Conservation (phyloP, 2,113 vertebrate genomes). For the Ahaetulla prasina region DNA sequence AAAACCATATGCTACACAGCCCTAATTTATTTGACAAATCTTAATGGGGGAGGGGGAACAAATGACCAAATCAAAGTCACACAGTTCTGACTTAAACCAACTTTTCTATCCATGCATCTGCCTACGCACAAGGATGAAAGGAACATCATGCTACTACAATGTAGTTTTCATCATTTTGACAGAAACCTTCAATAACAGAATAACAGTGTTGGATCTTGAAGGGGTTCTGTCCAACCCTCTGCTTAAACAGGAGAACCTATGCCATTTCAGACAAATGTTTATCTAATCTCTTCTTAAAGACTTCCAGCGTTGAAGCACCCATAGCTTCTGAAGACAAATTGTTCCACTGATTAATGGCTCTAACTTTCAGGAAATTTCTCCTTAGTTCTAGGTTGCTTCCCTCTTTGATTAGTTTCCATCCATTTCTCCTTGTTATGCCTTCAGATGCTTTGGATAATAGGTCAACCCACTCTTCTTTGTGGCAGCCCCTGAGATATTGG, state of each 20-base stretch:
- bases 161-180: background rate
- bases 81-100: background rate
- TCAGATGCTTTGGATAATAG: background rate
- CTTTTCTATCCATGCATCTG: background rate
- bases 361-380: background rate
- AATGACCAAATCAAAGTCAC: background rate
- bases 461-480: background rate
- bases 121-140: background rate
- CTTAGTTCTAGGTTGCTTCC: background rate
- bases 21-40: conserved; percentile 12
- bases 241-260: background rate
- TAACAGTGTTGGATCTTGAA: background rate
- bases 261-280: background rate
- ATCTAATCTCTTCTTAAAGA: background rate
- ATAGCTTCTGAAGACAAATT: background rate
- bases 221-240: background rate
- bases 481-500: background rate
- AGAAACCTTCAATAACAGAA: background rate
- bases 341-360: background rate
- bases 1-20: background rate
- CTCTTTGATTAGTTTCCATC: background rate
- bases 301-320: background rate
- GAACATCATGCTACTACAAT: background rate
- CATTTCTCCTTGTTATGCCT: background rate
- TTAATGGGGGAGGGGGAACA: background rate